A percentile compares a stretch with the other conserved stretches of the same genome.
Evolutionary conservation across 2,888 invertebrate species (phyloP).

Genomic region (Scaptomyza flava): DNA sequence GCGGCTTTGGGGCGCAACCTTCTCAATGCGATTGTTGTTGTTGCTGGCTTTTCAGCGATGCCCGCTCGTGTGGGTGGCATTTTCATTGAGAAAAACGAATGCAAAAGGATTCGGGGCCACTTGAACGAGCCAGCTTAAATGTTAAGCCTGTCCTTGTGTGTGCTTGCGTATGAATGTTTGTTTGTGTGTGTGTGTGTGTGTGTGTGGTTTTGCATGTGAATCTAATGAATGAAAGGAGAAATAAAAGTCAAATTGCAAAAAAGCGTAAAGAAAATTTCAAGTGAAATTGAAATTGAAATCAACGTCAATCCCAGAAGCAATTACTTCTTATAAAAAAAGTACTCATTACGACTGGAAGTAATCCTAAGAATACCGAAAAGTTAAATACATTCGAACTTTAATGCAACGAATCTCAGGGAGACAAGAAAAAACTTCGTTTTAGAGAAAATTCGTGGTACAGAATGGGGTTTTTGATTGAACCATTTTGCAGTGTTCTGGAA

Average conservation of each 20-base stretch:
- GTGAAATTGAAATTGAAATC: constrained; percentile 30
- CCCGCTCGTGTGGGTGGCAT: constrained; percentile 24
- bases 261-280: constrained; percentile 7
- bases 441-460: too few relatives aligned
- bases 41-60: background rate
- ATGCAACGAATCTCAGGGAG: too few relatives aligned
- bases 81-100: constrained; percentile 75
- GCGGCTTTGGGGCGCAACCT: constrained; percentile 49
- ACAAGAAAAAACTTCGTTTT: too few relatives aligned
- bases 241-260: constrained; percentile 69
- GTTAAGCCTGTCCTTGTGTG: constrained; percentile 44
- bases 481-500: too few relatives aligned
- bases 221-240: constrained; percentile 69
- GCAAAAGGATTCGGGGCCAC: constrained; percentile 50
- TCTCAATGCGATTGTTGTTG: constrained; percentile 20
- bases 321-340: constrained; percentile 13
- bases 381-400: too few relatives aligned
- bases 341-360: too few relatives aligned
- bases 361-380: too few relatives aligned
- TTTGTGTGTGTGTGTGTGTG: constrained; percentile 1
- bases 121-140: constrained; percentile 66
- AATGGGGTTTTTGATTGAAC: too few relatives aligned
- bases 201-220: constrained; percentile 3
- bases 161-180: constrained; percentile 11
- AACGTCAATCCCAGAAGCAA: constrained; percentile 41